phyloP scores from a whole-genome alignment of 2,888 invertebrate genomes.

The Pammene fasciana region DNA sequence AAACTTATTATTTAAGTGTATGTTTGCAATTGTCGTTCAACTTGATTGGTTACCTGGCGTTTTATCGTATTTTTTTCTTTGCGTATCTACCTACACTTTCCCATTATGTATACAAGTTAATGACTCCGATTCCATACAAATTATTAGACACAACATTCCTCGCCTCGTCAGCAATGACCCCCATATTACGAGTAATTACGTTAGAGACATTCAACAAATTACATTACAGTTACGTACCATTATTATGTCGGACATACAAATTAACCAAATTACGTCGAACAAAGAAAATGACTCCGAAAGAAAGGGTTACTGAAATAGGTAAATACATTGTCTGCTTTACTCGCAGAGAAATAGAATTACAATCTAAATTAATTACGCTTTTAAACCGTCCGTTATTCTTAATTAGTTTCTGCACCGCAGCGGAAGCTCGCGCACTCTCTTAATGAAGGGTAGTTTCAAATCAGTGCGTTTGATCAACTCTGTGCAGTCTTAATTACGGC shows the following conservation, averaged over 20 bases:
- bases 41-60: too few relatives aligned
- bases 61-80: too few relatives aligned
- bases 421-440: constrained; percentile 80
- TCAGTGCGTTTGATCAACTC: constrained; percentile 84
- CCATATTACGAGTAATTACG: constrained; percentile 37
- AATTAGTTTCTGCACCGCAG: constrained; percentile 84
- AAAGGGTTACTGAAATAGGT: constrained; percentile 80
- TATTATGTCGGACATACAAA: constrained; percentile 75
- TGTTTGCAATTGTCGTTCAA: too few relatives aligned
- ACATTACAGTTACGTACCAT: constrained; percentile 34
- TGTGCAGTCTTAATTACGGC: constrained; percentile 84
- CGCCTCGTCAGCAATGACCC: constrained; percentile 32
- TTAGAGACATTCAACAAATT: constrained; percentile 40
- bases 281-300: constrained; percentile 80
- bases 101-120: not conserved
- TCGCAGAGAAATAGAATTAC: constrained; percentile 83
- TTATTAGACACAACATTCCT: constrained; percentile 13
- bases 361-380: constrained; percentile 84
- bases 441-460: constrained; percentile 84
- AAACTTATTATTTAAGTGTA: too few relatives aligned
- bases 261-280: constrained; percentile 79
- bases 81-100: too few relatives aligned
- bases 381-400: constrained; percentile 84
- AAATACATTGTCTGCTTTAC: constrained; percentile 78
- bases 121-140: not conserved